Evolutionary conservation across 2,797 vertebrate genomes (phyloP), one percentile per base, ranked within the genome.

Genomic region (Poeciliopsis presidionis): DNA sequence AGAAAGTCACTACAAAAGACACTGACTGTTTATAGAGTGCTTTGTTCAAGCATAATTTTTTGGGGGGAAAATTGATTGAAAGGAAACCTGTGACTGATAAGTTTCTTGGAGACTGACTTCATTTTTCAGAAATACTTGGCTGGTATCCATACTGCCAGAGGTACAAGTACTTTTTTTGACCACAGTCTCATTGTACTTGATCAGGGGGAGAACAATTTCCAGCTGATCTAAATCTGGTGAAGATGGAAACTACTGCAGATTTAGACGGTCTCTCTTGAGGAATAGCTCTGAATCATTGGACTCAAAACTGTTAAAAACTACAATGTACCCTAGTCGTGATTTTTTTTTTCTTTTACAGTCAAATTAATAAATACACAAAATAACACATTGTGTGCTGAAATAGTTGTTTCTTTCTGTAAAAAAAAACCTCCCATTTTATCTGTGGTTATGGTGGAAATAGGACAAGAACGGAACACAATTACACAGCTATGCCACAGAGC

Each of bases 381-480:
- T 28, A 5, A 70, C n/a, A 7, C 14, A 46, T 69, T 69, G 39
- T 28, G 7, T 14, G 14, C 25, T 70, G 41, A 70, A 46, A 45
- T 45, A 46, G 16, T 12, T 33, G 8, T 72, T 72, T 59, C 7
- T 71, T 49, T 49, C 9, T 7, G 0, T 33, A 46, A 49, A 36
- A 55, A 33, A 73, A 14, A 9, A 55, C n/a, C 55, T 39, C 7
- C 22, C 39, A 73, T 28, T 51, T n/a, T 81, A 73, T 25, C 67
- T 67, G 77, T 82, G 72, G 63, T 76, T 41, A 69, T 5, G 39
- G 51, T 70, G 13, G 28, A 91, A 89, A 20, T 86, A 67, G 90
- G 89, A 73, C 85, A 77, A 81, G 78, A 3, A 49, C 5, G 28
- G 57, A 59, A 87, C 77, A 83, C 73, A 51, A 88, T 84, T 78